Evolutionary conservation across 2,888 invertebrate genomes (phyloP).

Genomic region (Xanthia togata): DNA sequence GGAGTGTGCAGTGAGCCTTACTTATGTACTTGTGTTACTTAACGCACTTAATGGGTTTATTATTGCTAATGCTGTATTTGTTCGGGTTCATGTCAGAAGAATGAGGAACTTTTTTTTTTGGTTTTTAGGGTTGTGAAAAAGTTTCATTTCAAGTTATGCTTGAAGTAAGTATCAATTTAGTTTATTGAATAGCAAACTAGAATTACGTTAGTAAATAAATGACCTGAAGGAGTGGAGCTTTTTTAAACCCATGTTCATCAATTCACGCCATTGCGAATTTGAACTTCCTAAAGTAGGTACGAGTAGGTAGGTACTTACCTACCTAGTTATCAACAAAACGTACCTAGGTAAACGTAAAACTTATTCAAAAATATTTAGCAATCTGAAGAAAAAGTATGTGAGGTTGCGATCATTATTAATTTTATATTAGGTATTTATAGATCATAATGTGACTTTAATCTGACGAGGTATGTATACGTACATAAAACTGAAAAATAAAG

Average conservation of each 20-base stretch:
- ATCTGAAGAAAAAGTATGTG: background rate
- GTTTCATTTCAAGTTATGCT: no score
- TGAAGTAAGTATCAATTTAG: background rate
- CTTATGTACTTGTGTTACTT: slow-evolving; percentile 56
- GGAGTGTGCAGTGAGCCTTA: slow-evolving; percentile 69
- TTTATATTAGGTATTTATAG: background rate
- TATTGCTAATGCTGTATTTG: slow-evolving; percentile 56
- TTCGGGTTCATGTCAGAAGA: slow-evolving; percentile 26
- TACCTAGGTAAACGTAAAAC: background rate
- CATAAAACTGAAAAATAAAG: background rate
- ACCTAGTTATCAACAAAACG: background rate
- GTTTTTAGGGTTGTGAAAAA: background rate
- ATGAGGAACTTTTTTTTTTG: background rate
- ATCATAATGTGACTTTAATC: background rate
- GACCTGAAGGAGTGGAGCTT: background rate
- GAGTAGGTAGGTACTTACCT: background rate
- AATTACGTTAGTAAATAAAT: background rate
- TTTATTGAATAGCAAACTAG: background rate
- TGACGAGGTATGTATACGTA: background rate
- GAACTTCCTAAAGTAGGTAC: background rate
- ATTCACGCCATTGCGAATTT: background rate
- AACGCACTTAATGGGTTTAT: slow-evolving; percentile 51
- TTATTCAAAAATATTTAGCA: background rate
- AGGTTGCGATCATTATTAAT: background rate
- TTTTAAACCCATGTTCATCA: background rate